Conservation (phyloP, 2,797 vertebrate species). For the Pampus argenteus region DNA sequence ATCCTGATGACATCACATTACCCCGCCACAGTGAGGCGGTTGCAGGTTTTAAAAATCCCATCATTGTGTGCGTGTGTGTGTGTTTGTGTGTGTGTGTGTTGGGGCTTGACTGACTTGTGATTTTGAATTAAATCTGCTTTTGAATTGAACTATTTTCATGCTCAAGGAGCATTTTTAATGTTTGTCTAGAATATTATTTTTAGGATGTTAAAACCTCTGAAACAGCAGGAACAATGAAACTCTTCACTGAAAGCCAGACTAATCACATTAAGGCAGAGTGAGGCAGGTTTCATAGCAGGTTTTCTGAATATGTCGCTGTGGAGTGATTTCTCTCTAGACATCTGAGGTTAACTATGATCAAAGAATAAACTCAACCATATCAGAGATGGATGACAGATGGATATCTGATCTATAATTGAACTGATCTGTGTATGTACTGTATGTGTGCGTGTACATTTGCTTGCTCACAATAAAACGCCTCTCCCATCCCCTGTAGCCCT, state of each 20-base stretch:
- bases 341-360: conserved; percentile 6
- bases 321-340: conserved; percentile 30
- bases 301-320: conserved; percentile 5
- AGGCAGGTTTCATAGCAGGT: conserved; percentile 35
- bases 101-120: conserved; percentile 19
- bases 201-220: conserved; percentile 13
- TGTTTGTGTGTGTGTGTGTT: conserved; percentile 6
- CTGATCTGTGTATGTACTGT: conserved; percentile 17
- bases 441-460: conserved; percentile 28
- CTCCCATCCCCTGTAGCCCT: conserved; percentile 63
- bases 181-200: conserved; percentile 4
- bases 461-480: conserved; percentile 49
- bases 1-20: conserved; percentile 53
- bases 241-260: conserved; percentile 25
- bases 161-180: background rate
- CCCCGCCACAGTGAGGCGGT: conserved; percentile 3
- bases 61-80: conserved; percentile 27
- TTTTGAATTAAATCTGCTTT: conserved; percentile 32
- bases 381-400: conserved; percentile 12
- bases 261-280: conserved; percentile 68
- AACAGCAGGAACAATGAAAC: background rate
- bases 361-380: conserved; percentile 1
- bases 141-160: conserved; percentile 5
- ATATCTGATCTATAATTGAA: conserved; percentile 6
- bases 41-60: conserved; percentile 30